Conservation (phyloP, 2,113 vertebrate species). For the Micromys minutus region DNA sequence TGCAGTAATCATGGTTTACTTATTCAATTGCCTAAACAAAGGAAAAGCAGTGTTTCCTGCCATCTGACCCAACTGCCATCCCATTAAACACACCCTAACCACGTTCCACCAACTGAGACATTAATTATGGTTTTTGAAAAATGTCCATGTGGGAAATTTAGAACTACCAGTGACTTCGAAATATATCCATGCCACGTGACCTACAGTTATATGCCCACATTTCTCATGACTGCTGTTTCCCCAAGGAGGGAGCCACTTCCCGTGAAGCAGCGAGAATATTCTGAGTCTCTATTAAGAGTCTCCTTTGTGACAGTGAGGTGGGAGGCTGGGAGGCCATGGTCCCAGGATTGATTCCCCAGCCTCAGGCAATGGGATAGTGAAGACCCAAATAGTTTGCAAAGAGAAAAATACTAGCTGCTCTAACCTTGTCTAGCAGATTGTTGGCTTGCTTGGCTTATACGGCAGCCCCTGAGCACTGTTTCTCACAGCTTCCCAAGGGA, state of each 20-base stretch:
- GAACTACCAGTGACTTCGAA: background rate
- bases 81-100: background rate
- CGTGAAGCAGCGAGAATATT: background rate
- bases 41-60: background rate
- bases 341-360: background rate
- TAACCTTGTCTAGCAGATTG: background rate
- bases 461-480: background rate
- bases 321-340: background rate
- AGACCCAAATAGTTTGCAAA: background rate
- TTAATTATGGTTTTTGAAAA: slow-evolving; percentile 29
- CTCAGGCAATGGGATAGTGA: background rate
- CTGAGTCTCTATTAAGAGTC: background rate
- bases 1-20: too few species aligned
- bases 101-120: background rate
- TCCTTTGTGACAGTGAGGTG: background rate
- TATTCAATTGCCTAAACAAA: background rate
- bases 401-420: background rate
- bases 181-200: background rate
- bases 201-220: background rate
- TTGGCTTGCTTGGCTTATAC: background rate
- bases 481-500: slow-evolving; percentile 53
- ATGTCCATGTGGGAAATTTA: background rate
- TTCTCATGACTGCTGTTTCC: background rate
- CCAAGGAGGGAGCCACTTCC: background rate
- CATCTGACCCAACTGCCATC: background rate